These are phyloP conservation scores for Sphaeridia pumilis DNA, from an alignment of 2,888 invertebrate genomes.

Conservation along the genomic window DNA sequence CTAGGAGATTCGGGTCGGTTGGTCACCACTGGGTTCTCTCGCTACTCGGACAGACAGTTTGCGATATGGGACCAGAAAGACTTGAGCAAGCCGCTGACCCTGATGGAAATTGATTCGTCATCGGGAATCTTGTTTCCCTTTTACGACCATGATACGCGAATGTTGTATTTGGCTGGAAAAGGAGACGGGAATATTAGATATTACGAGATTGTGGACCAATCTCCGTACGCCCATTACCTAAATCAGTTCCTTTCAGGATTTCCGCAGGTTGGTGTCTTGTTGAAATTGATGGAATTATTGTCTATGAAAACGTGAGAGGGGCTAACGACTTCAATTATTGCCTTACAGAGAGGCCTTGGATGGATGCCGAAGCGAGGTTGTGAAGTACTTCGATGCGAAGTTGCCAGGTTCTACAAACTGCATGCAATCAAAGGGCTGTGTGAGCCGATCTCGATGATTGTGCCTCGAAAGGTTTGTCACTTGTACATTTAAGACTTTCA, in stretches of 20 bases:
- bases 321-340: not conserved
- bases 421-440: conserved; percentile 80
- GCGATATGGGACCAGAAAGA: conserved; percentile 70
- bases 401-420: conserved; percentile 83
- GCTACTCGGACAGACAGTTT: conserved; percentile 85
- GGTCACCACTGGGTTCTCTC: conserved; percentile 84
- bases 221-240: conserved; percentile 83
- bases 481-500: too few species aligned
- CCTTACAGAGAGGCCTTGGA: conserved; percentile 67
- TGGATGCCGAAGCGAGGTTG: conserved; percentile 87
- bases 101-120: conserved; percentile 61
- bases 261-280: too few species aligned
- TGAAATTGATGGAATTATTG: too few species aligned
- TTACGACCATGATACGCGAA: conserved; percentile 81
- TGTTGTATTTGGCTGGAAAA: conserved; percentile 64
- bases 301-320: too few species aligned
- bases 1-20: conserved; percentile 64
- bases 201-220: conserved; percentile 82
- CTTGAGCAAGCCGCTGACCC: conserved; percentile 51
- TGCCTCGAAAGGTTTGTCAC: conserved; percentile 81
- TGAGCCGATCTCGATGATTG: conserved; percentile 90
- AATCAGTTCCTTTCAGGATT: conserved; percentile 81
- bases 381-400: conserved; percentile 68
- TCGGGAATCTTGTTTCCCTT: conserved; percentile 83
- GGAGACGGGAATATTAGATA: conserved; percentile 90